Percentiles rank a stretch among this genome's conserved stretches.
Evolutionary conservation across 2,888 invertebrate genomes (phyloP).

Genomic region (Acrocyrtus sp.): DNA sequence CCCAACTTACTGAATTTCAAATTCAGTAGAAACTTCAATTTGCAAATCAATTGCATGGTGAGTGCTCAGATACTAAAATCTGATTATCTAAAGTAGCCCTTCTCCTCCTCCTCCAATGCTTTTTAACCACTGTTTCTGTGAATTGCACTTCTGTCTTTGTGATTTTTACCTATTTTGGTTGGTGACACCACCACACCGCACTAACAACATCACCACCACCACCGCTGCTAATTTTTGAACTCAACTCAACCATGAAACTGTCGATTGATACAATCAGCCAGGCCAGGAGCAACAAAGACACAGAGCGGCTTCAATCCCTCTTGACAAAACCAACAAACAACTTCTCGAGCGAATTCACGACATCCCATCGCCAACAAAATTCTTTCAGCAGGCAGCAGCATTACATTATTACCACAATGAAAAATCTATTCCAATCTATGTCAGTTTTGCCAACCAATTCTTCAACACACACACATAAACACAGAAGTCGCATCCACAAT

Average conservation of each 20-base stretch:
- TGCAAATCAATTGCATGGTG: neutral
- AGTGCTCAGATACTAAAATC: neutral
- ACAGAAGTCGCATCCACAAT: neutral
- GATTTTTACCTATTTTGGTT: neutral
- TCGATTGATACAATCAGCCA: neutral
- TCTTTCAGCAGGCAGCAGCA: neutral
- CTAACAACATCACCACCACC: neutral
- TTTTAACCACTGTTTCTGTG: neutral
- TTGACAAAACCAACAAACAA: too few species aligned
- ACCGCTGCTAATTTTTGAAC: constrained; percentile 2
- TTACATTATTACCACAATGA: neutral
- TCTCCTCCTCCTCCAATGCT: too few species aligned
- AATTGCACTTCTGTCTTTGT: too few species aligned
- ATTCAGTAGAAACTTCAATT: neutral
- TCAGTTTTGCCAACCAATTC: too few species aligned
- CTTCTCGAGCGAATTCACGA: too few species aligned
- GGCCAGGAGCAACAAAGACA: neutral
- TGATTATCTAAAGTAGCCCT: neutral
- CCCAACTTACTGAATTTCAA: neutral
- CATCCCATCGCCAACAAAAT: too few species aligned
- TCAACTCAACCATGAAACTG: constrained; percentile 37
- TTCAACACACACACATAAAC: too few species aligned
- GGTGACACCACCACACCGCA: neutral
- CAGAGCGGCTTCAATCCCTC: neutral
- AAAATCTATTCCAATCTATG: too few species aligned